Evolutionary conservation across 2,888 invertebrate species (phyloP).

Genomic region (Zeuzera pyrina): DNA sequence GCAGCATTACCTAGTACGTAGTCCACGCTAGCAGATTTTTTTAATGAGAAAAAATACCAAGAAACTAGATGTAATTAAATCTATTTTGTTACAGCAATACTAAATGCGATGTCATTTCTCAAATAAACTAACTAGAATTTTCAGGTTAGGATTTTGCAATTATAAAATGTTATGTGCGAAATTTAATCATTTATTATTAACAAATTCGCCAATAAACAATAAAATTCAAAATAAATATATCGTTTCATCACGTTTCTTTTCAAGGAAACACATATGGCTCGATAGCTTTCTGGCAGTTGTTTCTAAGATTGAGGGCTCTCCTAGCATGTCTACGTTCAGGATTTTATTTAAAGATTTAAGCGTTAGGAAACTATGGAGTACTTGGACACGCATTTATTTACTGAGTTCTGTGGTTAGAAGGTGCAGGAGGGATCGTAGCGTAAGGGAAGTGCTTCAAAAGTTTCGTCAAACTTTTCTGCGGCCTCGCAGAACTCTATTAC

Average conservation of each 20-base stretch:
- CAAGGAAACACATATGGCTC: slow-evolving; percentile 29
- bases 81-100: too few relatives aligned
- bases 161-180: slow-evolving; percentile 44
- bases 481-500: slow-evolving; percentile 40
- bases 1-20: too few relatives aligned
- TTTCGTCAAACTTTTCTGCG: slow-evolving; percentile 47
- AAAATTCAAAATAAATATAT: slow-evolving; percentile 25
- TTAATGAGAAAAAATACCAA: too few relatives aligned
- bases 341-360: slow-evolving; percentile 44
- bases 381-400: slow-evolving; percentile 43
- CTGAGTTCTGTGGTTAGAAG: slow-evolving; percentile 43
- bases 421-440: slow-evolving; percentile 43
- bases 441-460: slow-evolving; percentile 48
- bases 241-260: slow-evolving; percentile 22
- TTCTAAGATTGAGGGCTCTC: slow-evolving; percentile 18
- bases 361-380: slow-evolving; percentile 42
- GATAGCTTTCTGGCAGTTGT: slow-evolving; percentile 23
- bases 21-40: too few relatives aligned
- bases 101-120: too few relatives aligned
- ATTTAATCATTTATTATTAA: slow-evolving; percentile 32
- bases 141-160: slow-evolving; percentile 53
- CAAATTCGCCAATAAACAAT: slow-evolving; percentile 23
- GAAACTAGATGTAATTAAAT: too few relatives aligned
- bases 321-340: slow-evolving; percentile 30
- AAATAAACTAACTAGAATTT: slow-evolving; percentile 19